Evolutionary conservation across 2,888 invertebrate genomes (phyloP).

Genomic region (Hyppa rectilinea): DNA sequence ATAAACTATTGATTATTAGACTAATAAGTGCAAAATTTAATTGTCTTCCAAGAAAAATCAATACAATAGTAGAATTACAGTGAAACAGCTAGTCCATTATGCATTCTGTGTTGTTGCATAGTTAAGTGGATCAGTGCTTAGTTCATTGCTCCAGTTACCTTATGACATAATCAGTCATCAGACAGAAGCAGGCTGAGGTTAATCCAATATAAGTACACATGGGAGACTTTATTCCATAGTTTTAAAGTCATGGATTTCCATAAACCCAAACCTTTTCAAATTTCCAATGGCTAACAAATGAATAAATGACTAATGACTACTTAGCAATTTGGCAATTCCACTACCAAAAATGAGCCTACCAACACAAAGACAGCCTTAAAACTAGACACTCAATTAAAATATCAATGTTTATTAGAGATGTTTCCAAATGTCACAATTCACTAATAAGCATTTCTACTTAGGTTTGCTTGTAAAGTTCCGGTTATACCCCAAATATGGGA

Average conservation of each 20-base stretch:
- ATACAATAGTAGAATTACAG: not conserved
- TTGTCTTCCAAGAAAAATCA: not conserved
- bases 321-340: too few relatives aligned
- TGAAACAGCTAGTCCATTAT: conserved; percentile 14
- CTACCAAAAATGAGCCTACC: not conserved
- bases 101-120: conserved; percentile 14
- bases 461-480: too few relatives aligned
- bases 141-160: conserved; percentile 69
- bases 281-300: too few relatives aligned
- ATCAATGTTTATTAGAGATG: not conserved
- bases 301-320: too few relatives aligned
- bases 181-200: conserved; percentile 40
- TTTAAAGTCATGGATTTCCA: not conserved
- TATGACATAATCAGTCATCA: conserved; percentile 59
- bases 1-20: too few relatives aligned
- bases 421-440: conserved; percentile 8
- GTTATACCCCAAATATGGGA: too few relatives aligned
- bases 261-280: not conserved
- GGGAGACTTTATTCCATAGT: not conserved
- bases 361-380: not conserved
- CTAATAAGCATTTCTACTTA: not conserved
- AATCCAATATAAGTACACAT: conserved; percentile 49
- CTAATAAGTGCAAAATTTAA: not conserved
- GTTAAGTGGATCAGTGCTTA: conserved; percentile 58
- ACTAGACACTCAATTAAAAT: conserved; percentile 1